These are phyloP conservation scores for Pelochelys cantorii DNA, from an alignment of 2,797 vertebrate genomes.

Conservation along the genomic window DNA sequence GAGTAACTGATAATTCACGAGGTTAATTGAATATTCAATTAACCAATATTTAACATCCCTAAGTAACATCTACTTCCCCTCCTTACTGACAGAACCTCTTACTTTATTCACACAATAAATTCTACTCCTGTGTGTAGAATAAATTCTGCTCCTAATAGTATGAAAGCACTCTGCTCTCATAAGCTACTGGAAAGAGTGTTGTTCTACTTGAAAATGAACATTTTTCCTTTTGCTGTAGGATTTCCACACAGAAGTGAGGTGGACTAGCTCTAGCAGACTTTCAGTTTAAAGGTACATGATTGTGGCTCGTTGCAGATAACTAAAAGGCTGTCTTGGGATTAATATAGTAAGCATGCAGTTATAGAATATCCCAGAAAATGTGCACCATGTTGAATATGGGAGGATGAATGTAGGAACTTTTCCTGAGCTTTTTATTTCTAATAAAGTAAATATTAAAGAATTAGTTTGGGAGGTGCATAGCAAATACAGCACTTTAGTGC, in stretches of 20 bases:
- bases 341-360: rapidly evolving
- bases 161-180: neutral
- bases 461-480: neutral
- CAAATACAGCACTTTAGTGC: neutral
- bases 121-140: neutral
- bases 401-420: neutral
- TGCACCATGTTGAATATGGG: neutral
- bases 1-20: too few species aligned
- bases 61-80: too few species aligned
- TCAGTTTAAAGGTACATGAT: neutral
- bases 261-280: neutral
- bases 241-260: rapidly evolving
- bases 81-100: neutral
- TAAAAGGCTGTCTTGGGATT: rapidly evolving
- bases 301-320: rapidly evolving
- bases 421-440: neutral
- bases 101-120: neutral
- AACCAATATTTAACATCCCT: too few species aligned
- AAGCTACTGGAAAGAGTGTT: neutral
- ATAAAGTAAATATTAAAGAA: neutral
- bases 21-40: too few species aligned
- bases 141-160: neutral
- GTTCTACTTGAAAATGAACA: neutral
- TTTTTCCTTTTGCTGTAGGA: neutral
- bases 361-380: neutral